Evolutionary conservation across 1,140 invertebrate genomes (phyloP), one percentile per base, ranked within the genome.

Genomic region (Pemphigus obesinymphae): DNA sequence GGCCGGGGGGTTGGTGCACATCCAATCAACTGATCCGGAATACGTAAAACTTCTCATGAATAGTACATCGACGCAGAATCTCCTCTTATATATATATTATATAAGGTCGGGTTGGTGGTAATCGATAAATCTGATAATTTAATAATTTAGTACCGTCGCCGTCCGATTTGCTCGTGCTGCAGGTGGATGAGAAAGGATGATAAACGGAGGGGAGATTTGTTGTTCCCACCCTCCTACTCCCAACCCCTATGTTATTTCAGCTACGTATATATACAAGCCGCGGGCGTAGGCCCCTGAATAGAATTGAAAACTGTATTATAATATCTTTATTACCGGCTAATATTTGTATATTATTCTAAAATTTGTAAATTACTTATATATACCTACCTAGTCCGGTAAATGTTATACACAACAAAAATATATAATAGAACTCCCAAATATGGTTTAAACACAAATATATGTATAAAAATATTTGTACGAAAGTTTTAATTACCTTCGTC

Each of bases 81-180:
- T 34, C 31, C 43, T 72, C 68, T 72, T 72, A 26, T 8, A 40
- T n/a, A n/a, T n/a, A n/a, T n/a, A n/a, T n/a, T n/a, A n/a, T n/a
- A n/a, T 50, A 10, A 34, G 34, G 63, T 66, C 10, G 68, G 68
- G 37, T 45, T 23, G 40, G 40, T 26, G 43, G 70, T 78, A 78
- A 78, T 78, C 73, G 73, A 78, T 78, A 58, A 78, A 78, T 78
- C 73, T 40, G 73, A 78, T 78, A 78, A 78, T 75, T 75, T 75
- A 75, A 53, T 75, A 75, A 75, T 76, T 55, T 58, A 76, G 73
- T 37, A 58, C 50, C n/a, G 31, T 75, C 29, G 26, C 31, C 50
- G 73, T 58, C 50, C 70, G 43, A 50, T 73, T 70, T 45, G 66
- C 66, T 70, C n/a, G 66, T n/a, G 31, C 34, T 34, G 37, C 34